Percentiles rank a stretch among this genome's conserved stretches.
Evolutionary conservation across 2,888 invertebrate species (phyloP).

Genomic region (Microchrysa polita): DNA sequence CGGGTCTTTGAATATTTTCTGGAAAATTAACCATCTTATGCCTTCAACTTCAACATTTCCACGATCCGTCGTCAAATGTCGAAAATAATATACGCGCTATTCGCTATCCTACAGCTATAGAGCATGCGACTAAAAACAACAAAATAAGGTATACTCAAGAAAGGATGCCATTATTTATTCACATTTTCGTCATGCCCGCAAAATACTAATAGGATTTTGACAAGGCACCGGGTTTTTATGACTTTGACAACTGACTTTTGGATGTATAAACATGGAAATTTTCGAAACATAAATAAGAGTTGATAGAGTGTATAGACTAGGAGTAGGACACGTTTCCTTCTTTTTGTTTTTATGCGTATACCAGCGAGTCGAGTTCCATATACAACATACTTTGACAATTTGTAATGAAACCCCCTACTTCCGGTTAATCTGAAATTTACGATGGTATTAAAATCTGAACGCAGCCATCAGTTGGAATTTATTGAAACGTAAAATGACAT

Average conservation of each 20-base stretch:
- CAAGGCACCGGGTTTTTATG: slow-evolving; percentile 2
- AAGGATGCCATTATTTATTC: slow-evolving; percentile 27
- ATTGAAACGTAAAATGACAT: slow-evolving; percentile 37
- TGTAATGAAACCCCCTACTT: slow-evolving; percentile 20
- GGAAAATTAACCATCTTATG: slow-evolving; percentile 26
- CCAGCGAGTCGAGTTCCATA: background rate
- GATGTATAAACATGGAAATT: slow-evolving; percentile 11
- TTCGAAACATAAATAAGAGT: background rate
- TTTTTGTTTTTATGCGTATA: background rate
- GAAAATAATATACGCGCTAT: background rate
- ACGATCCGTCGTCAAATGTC: slow-evolving; percentile 19
- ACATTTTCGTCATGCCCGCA: background rate
- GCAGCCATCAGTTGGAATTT: slow-evolving; percentile 32
- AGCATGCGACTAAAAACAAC: background rate
- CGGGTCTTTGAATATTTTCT: background rate
- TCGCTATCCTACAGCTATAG: no score
- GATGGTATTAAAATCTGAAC: slow-evolving; percentile 32
- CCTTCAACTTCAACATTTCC: slow-evolving; percentile 13
- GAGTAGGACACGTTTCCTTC: background rate
- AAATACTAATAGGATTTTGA: slow-evolving; percentile 8
- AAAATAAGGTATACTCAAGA: background rate
- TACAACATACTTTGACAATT: background rate
- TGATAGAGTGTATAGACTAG: background rate
- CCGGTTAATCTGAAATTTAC: slow-evolving; percentile 36
- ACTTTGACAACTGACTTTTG: slow-evolving; percentile 29